Conservation (phyloP, 1,140 invertebrate species). For the Zaprionus ornatus region DNA sequence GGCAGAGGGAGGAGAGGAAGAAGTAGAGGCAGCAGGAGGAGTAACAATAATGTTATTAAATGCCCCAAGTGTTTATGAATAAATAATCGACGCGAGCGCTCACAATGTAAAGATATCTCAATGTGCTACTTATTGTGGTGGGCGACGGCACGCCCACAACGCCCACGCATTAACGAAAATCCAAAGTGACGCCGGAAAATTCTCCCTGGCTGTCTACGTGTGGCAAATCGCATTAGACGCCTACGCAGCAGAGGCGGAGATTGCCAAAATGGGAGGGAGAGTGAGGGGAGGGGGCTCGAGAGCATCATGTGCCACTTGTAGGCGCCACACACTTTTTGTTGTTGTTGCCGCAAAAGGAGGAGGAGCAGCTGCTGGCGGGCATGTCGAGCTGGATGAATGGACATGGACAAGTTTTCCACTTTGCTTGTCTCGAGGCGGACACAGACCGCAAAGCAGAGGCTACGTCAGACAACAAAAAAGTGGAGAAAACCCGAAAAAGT, state of each 20-base stretch:
- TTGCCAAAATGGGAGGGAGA: not conserved
- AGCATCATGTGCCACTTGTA: conserved; percentile 50
- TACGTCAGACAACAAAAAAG: conserved; percentile 1
- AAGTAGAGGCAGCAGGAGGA: not conserved
- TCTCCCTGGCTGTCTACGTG: conserved; percentile 30
- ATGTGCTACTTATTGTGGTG: conserved; percentile 11
- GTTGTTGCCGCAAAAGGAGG: not conserved
- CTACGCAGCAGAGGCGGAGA: not conserved
- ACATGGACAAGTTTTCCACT: conserved; percentile 77
- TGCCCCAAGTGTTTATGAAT: conserved; percentile 37
- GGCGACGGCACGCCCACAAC: not conserved
- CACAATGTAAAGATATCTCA: conserved; percentile 16
- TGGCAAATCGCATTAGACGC: conserved; percentile 67
- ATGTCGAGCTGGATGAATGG: conserved; percentile 74
- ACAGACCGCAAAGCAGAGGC: conserved; percentile 2
- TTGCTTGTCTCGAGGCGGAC: conserved; percentile 23
- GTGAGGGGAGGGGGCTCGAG: not conserved
- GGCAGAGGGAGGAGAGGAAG: not conserved
- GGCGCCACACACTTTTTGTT: conserved; percentile 32
- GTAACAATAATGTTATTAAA: conserved; percentile 24
- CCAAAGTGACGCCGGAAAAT: not conserved
- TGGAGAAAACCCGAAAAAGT: conserved; percentile 1
- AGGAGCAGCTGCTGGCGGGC: conserved; percentile 36
- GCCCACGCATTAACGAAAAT: conserved; percentile 2
- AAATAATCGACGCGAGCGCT: conserved; percentile 33